Base-by-base conservation (phyloP, 2,888 invertebrate species). In the Phaedon cochleariae region DNA sequence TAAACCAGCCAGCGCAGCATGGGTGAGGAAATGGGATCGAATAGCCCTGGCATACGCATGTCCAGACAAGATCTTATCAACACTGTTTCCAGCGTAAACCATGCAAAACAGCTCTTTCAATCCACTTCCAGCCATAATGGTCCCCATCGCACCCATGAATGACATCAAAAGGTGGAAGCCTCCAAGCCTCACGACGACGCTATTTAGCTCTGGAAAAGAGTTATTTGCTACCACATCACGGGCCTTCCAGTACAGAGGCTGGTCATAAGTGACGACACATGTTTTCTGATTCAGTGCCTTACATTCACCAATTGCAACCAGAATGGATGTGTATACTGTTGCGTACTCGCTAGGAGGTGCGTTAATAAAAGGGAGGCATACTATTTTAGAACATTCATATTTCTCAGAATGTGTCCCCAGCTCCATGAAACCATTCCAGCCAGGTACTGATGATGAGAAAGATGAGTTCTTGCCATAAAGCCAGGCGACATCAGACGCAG, bases 61-160 rank as follows among this genome's bases (percentile, higher is more conserved):
- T 7, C 77, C 77, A 26, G 57, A 21, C 49, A 76, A 26, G 20
- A 78, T 77, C 65, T 77, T 74, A 6, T 74, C 72, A 18, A 73
- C 65, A 7, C 70, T 66, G 15, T 69, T 71, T 15, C 21, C 26
- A 20, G 76, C 76, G 65, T 74, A 77, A 66, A 75, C 73, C 2
- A 73, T 59, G 41, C 12, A 20, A n/a, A 17, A 60, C 17, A 64
- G 59, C 65, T 81, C 78, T 65, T 76, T 75, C 10, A 81, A 18
- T 12, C 81, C 81, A 68, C 79, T 81, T 51, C 80, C 79, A 48
- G 68, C 64, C 80, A 82, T 82, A 55, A 81, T 76, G 51, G 12
- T 20, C 9, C 58, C 58, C 6, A 58, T 57, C 15, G 54, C 60
- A 54, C 49, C 37, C 63, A 69, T 65, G 46, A 64, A 59, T 45